Percentiles rank a stretch among this genome's conserved stretches.
Conservation (phyloP, 2,113 vertebrate genomes). For the Oreochromis aureus region DNA sequence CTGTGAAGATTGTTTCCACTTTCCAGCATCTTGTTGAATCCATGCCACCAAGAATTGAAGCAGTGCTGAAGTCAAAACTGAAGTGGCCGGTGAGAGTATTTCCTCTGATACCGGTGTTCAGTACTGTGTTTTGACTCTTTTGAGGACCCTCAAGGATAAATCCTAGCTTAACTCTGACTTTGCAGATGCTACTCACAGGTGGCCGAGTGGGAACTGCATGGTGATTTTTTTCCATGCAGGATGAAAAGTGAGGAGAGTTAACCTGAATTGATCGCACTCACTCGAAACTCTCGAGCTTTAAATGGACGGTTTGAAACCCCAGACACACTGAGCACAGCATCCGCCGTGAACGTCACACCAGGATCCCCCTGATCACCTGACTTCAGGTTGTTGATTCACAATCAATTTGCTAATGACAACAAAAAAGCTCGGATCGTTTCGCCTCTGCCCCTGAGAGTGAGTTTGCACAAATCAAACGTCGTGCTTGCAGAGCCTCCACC, state of each 20-base stretch:
- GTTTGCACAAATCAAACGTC: constrained; percentile 2
- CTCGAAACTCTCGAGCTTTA: not conserved
- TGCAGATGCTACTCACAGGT: not conserved
- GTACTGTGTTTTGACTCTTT: not conserved
- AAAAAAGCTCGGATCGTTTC: not conserved
- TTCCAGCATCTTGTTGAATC: not conserved
- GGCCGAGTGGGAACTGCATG: not conserved
- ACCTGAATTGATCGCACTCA: constrained; percentile 10
- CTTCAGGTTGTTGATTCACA: not conserved
- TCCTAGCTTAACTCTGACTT: not conserved
- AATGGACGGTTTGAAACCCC: not conserved
- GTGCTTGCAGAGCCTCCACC: not conserved
- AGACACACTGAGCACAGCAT: constrained; percentile 3
- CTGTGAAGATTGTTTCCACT: not conserved
- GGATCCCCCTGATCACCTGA: not conserved
- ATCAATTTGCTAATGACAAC: not conserved
- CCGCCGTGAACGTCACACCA: not conserved
- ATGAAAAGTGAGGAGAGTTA: not conserved
- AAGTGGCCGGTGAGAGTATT: not conserved
- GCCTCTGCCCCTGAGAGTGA: not conserved
- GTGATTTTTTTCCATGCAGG: not conserved
- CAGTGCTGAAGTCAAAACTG: not conserved
- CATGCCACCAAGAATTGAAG: not conserved
- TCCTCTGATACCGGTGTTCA: not conserved
- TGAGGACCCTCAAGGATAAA: not conserved